Evolutionary conservation across 2,888 invertebrate species (phyloP), one percentile per base, ranked within the genome.

Genomic region (Drosophila subsilvestris): DNA sequence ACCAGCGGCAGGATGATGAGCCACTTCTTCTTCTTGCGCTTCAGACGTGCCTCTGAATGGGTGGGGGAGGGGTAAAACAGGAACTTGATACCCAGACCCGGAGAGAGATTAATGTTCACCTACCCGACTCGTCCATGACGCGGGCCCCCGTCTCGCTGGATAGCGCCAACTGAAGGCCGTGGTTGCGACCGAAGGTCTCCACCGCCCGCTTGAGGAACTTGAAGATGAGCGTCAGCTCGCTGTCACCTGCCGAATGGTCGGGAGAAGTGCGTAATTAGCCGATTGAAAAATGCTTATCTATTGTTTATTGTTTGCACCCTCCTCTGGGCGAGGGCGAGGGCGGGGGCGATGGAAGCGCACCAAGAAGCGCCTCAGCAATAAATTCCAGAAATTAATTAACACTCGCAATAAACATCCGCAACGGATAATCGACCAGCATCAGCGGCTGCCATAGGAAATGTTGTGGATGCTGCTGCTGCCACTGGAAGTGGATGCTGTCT

Each of bases 171-270:
- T 91, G 90, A 18, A 92, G 20, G n/a, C 88, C 92, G 75, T 92
- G 92, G 68, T 87, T 87, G 45, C 89, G 86, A 0, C 91, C 89
- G 42, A 92, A 92, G 2, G 87, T 80, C 77, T 91, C 90, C 1
- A 85, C 58, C 3, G 90, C 87, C 1, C 92, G 83, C 72, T 91
- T 90, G 0, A 91, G 74, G 70, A 92, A 92, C 75, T 91, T 91
- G 7, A 80, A 70, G 50, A 90, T 83, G 45, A 78, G 84, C 29
- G 80, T 78, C 32, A 91, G 45, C 66, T 91, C 91, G 48, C 69
- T 89, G 74, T 92, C 92, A 37, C 84, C 92, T 91, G 73, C 20
- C 55, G 67, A n/a, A 62, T 29, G 48, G 32, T 32, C 1, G 32
- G 32, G 22, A 48, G 37, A 27, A 37, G 37, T 56, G 43, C 44